These are phyloP conservation scores for Petrocephalus sullivani DNA, from an alignment of 2,797 vertebrate species.

Conservation along the genomic window DNA sequence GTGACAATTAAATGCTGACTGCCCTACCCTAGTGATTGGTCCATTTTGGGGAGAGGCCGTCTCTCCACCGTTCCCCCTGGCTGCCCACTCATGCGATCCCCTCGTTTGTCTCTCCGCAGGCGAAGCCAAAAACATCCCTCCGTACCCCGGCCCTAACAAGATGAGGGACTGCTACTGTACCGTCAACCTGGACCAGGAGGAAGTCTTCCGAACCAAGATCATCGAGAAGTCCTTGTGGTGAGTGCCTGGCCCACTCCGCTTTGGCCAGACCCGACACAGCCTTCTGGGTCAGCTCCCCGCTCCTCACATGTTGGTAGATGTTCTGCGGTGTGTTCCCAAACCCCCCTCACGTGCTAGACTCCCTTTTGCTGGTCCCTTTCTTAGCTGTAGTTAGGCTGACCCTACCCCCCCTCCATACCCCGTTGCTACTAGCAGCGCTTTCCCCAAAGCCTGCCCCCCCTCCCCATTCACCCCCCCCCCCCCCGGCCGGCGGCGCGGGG, in stretches of 20 bases:
- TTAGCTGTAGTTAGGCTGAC: neutral
- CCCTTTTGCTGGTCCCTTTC: neutral
- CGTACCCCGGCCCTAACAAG: constrained; percentile 90
- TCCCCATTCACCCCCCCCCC: neutral
- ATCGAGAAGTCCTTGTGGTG: constrained; percentile 98
- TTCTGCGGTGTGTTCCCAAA: neutral
- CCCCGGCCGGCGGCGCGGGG: no score
- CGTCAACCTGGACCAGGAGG: constrained; percentile 97
- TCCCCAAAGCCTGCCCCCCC: neutral
- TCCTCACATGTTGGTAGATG: neutral
- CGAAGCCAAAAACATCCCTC: constrained; percentile 97
- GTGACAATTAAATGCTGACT: neutral
- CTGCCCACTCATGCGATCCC: constrained; percentile 1
- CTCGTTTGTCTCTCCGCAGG: constrained; percentile 50
- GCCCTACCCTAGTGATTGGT: no score
- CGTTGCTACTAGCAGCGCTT: neutral
- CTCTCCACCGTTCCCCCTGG: constrained; percentile 9
- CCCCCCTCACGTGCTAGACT: neutral
- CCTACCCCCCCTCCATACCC: neutral
- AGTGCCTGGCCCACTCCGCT: neutral
- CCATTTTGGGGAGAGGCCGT: neutral
- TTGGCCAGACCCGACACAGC: neutral
- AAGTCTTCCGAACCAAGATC: constrained; percentile 97
- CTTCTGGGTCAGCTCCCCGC: neutral
- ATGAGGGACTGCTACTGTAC: constrained; percentile 99